Conservation (phyloP, 2,888 invertebrate genomes). For the Escarpia spicata region DNA sequence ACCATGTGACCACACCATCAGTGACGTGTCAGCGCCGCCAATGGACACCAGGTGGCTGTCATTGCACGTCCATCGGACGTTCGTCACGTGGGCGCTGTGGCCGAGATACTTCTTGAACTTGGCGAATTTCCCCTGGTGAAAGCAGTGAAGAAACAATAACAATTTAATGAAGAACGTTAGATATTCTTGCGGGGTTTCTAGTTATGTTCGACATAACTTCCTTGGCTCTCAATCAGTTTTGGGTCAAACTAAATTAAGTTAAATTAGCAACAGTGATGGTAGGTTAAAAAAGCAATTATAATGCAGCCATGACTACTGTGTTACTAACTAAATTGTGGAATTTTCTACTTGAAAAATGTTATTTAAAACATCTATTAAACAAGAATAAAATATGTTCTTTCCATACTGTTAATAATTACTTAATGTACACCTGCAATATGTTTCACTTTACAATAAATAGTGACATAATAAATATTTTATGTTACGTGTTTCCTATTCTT, state of each 20-base stretch:
- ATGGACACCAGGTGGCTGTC: constrained; percentile 61
- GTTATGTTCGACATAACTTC: neutral
- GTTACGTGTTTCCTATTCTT: too few species aligned
- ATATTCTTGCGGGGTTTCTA: neutral
- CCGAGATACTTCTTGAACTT: constrained; percentile 65
- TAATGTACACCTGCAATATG: too few species aligned
- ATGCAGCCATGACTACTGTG: too few species aligned
- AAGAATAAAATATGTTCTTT: too few species aligned
- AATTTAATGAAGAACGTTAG: neutral
- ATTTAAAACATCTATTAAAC: too few species aligned
- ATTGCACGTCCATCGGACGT: constrained; percentile 63
- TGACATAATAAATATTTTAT: too few species aligned
- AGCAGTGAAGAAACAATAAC: neutral
- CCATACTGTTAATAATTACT: too few species aligned
- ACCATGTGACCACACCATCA: constrained; percentile 64
- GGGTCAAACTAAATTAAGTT: neutral
- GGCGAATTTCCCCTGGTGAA: constrained; percentile 61
- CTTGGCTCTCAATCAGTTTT: neutral
- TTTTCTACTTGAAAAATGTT: too few species aligned
- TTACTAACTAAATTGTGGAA: too few species aligned
- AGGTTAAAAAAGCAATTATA: too few species aligned
- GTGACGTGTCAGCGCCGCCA: constrained; percentile 66
- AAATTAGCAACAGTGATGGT: neutral
- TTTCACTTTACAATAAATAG: too few species aligned
- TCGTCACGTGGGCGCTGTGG: constrained; percentile 67